A percentile compares a stretch with the other conserved stretches of the same genome.
Evolutionary conservation across 2,113 vertebrate genomes (phyloP).

Genomic region (Morone chrysops): DNA sequence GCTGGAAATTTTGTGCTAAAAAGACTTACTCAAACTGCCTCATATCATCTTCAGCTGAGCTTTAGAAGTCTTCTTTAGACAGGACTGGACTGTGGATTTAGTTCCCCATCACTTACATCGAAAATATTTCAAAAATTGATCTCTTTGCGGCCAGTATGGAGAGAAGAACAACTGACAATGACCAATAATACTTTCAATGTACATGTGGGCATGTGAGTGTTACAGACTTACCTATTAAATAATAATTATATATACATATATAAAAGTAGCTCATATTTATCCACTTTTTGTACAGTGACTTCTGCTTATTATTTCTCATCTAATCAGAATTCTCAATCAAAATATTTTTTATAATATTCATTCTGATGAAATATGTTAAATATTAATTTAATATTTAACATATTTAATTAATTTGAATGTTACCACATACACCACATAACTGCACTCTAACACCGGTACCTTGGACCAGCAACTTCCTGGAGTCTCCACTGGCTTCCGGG

Average conservation of each 20-base stretch:
- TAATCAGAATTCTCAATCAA: too few relatives aligned
- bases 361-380: too few relatives aligned
- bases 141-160: not conserved
- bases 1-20: too few relatives aligned
- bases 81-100: not conserved
- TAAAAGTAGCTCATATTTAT: too few relatives aligned
- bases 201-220: not conserved
- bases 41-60: not conserved
- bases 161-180: not conserved
- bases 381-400: not conserved
- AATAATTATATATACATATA: too few relatives aligned
- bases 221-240: too few relatives aligned
- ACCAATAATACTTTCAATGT: constrained; percentile 1
- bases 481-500: not conserved
- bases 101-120: not conserved
- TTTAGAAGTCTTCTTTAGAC: not conserved
- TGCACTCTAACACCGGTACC: not conserved
- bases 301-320: too few relatives aligned
- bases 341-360: too few relatives aligned
- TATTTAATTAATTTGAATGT: not conserved
- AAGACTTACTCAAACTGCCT: not conserved
- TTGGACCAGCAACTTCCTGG: not conserved
- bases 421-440: not conserved
- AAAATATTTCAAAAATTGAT: not conserved
- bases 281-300: too few relatives aligned